Evolutionary conservation across 2,113 vertebrate species (phyloP).

Genomic region (Thunnus maccoyii): DNA sequence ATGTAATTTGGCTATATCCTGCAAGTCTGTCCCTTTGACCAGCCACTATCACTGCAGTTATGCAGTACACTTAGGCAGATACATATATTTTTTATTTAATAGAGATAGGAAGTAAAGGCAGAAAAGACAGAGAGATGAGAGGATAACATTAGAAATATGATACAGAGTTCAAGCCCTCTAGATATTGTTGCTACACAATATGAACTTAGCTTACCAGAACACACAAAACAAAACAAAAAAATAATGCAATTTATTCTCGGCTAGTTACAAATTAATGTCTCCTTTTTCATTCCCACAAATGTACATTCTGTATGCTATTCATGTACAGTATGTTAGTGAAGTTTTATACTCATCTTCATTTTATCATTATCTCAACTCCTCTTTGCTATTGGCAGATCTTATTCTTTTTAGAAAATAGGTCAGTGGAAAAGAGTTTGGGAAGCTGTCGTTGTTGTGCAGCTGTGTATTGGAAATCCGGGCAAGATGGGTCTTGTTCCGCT

Average conservation of each 20-base stretch:
- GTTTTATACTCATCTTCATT: conserved; percentile 14
- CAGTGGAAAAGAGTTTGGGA: conserved; percentile 83
- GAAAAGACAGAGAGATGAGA: conserved; percentile 22
- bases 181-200: conserved; percentile 18
- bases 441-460: conserved; percentile 81
- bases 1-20: background rate
- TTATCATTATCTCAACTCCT: conserved; percentile 36
- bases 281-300: conserved; percentile 23
- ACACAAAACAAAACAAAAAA: conserved; percentile 21
- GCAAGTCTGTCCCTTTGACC: background rate
- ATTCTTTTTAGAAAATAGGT: conserved; percentile 82
- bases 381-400: conserved; percentile 55
- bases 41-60: no score
- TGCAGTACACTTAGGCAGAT: background rate
- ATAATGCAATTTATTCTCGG: conserved; percentile 22
- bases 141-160: conserved; percentile 17
- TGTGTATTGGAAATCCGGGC: conserved; percentile 81
- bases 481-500: conserved; percentile 83
- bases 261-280: conserved; percentile 16
- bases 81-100: conserved; percentile 12
- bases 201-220: background rate
- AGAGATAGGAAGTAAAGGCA: conserved; percentile 6
- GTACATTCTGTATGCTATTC: background rate
- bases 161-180: conserved; percentile 23
- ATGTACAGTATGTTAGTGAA: background rate